Percentiles rank a stretch among this genome's conserved stretches.
These are phyloP conservation scores for Carterocephalus palaemon DNA, from an alignment of 2,888 invertebrate species.

Conservation along the genomic window DNA sequence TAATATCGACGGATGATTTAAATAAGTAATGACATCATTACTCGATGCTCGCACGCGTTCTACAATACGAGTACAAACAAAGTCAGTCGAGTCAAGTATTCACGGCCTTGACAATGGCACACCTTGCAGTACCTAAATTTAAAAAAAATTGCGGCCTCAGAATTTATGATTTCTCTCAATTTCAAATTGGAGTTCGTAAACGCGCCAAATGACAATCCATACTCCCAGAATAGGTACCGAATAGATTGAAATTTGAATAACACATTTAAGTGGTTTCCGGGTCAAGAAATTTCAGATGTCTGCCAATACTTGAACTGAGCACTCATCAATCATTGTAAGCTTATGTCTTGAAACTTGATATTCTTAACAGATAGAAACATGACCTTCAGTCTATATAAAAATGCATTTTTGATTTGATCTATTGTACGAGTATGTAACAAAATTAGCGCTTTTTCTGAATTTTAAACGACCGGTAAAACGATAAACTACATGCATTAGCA, in stretches of 20 bases:
- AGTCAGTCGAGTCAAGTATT: too few relatives aligned
- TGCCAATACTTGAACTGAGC: constrained; percentile 5
- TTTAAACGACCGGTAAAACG: too few relatives aligned
- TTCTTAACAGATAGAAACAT: too few relatives aligned
- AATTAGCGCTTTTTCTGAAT: too few relatives aligned
- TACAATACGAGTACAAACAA: too few relatives aligned
- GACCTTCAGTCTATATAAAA: too few relatives aligned
- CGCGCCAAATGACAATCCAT: constrained; percentile 14
- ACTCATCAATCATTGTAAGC: constrained; percentile 15
- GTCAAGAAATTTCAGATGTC: constrained; percentile 37
- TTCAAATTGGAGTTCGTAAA: constrained; percentile 4
- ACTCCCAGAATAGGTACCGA: constrained; percentile 3
- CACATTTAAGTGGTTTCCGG: constrained; percentile 31
- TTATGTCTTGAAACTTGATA: constrained; percentile 2
- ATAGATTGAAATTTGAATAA: constrained; percentile 12
- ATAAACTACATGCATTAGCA: too few relatives aligned
- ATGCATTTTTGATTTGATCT: too few relatives aligned
- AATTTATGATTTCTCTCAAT: constrained; percentile 9
- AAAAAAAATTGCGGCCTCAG: background rate
- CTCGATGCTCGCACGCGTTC: too few relatives aligned
- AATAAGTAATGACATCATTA: too few relatives aligned
- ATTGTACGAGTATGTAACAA: too few relatives aligned
- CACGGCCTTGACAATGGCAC: background rate
- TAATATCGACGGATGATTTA: too few relatives aligned
- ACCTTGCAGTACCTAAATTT: background rate